Evolutionary conservation across 2,113 vertebrate genomes (phyloP).

Genomic region (Atlantisia rogersi): DNA sequence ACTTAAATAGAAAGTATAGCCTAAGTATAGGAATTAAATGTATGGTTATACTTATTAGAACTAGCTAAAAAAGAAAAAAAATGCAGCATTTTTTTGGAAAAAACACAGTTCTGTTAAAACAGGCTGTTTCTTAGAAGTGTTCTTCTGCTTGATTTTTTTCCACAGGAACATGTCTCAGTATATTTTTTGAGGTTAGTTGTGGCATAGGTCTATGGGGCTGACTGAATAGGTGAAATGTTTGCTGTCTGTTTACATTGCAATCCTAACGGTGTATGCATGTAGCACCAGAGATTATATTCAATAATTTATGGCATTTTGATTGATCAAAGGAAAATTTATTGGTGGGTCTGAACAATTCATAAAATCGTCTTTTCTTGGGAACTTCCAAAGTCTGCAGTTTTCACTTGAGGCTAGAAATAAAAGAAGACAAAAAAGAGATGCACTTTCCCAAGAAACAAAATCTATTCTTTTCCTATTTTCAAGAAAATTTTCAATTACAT

Average conservation of each 20-base stretch:
- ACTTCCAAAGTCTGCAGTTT: not conserved
- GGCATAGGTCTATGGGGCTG: not conserved
- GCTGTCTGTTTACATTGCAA: not conserved
- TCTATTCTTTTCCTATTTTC: not conserved
- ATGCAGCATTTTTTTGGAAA: not conserved
- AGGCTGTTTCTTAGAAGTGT: accelerated
- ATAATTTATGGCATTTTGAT: not conserved
- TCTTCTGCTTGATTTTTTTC: not conserved
- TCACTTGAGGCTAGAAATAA: not conserved
- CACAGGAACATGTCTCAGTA: not conserved
- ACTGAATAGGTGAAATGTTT: not conserved
- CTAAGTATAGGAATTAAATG: not conserved
- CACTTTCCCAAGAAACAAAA: not conserved
- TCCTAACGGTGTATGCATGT: not conserved
- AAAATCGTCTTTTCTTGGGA: not conserved
- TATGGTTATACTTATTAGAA: not conserved
- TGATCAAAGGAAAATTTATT: not conserved
- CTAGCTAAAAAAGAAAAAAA: not conserved
- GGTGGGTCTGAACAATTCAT: not conserved
- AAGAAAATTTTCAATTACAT: not conserved
- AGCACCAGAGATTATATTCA: not conserved
- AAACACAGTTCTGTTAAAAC: not conserved
- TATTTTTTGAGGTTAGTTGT: not conserved
- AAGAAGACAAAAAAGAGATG: not conserved
- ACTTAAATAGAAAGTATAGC: not conserved